phyloP scores from a whole-genome alignment of 1,140 invertebrate genomes.

The Drosophila nebulosa region DNA sequence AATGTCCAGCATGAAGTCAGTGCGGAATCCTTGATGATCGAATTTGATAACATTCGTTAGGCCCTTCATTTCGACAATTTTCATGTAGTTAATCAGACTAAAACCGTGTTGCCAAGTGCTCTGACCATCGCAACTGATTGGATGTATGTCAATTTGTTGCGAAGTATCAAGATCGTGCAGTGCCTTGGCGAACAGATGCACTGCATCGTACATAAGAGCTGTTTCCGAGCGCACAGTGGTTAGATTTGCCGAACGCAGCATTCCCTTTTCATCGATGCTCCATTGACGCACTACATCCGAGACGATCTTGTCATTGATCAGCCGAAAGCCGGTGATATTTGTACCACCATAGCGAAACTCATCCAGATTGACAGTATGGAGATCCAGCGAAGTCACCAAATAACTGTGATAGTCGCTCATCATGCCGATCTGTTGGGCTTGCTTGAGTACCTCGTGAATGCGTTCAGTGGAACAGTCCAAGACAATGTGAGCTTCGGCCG shows the following conservation, averaged over 20 bases:
- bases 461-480: slow-evolving; percentile 93
- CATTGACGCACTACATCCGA: slow-evolving; percentile 90
- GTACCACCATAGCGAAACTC: slow-evolving; percentile 97
- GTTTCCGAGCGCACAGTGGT: slow-evolving; percentile 91
- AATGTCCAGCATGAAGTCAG: slow-evolving; percentile 94
- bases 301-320: slow-evolving; percentile 83
- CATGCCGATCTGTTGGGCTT: slow-evolving; percentile 97
- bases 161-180: slow-evolving; percentile 94
- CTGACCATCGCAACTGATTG: slow-evolving; percentile 92
- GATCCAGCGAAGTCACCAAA: slow-evolving; percentile 93
- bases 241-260: slow-evolving; percentile 70
- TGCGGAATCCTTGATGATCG: slow-evolving; percentile 95
- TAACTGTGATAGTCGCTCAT: slow-evolving; percentile 97
- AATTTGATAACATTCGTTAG: slow-evolving; percentile 96
- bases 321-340: slow-evolving; percentile 94
- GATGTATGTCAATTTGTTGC: slow-evolving; percentile 93
- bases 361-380: slow-evolving; percentile 94
- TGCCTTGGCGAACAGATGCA: slow-evolving; percentile 95
- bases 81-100: slow-evolving; percentile 98
- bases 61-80: slow-evolving; percentile 95
- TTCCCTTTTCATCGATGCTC: slow-evolving; percentile 81
- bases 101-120: slow-evolving; percentile 97
- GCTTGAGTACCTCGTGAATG: slow-evolving; percentile 92
- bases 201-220: slow-evolving; percentile 97
- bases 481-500: slow-evolving; percentile 94